A percentile compares a stretch with the other conserved stretches of the same genome.
phyloP scores from a whole-genome alignment of 1,140 invertebrate species.

The Macrobrachium rosenbergii region DNA sequence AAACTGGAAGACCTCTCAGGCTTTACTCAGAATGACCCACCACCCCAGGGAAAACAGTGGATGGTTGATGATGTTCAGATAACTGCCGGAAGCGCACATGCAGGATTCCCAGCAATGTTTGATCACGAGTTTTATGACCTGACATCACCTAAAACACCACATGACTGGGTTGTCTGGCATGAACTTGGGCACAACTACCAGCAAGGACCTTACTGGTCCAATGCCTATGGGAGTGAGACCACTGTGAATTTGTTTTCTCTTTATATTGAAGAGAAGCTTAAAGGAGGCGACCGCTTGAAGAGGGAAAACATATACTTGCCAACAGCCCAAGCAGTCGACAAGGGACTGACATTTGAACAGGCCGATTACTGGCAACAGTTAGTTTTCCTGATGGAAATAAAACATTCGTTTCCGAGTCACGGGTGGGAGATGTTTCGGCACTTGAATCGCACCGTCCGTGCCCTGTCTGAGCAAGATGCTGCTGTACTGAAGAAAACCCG shows the following conservation, averaged over 20 bases:
- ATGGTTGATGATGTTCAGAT: slow-evolving; percentile 42
- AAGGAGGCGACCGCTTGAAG: slow-evolving; percentile 20
- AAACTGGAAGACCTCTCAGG: slow-evolving; percentile 21
- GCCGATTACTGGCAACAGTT: slow-evolving; percentile 38
- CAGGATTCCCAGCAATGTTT: slow-evolving; percentile 39
- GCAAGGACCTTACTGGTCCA: slow-evolving; percentile 27
- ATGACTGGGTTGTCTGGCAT: slow-evolving; percentile 35
- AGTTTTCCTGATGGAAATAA: slow-evolving; percentile 44
- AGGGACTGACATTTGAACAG: slow-evolving; percentile 3
- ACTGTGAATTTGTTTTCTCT: slow-evolving; percentile 44
- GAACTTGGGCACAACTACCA: slow-evolving; percentile 42
- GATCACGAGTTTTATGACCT: slow-evolving; percentile 17
- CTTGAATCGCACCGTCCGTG: slow-evolving; percentile 1
- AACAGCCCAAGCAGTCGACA: slow-evolving; percentile 32
- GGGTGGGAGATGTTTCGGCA: slow-evolving; percentile 36
- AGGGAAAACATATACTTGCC: slow-evolving; percentile 10
- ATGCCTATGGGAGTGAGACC: slow-evolving; percentile 37
- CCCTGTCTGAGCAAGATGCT: slow-evolving; percentile 10
- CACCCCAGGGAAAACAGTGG: slow-evolving; percentile 41
- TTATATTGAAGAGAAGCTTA: slow-evolving; percentile 34
- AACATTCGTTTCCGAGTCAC: slow-evolving; percentile 23
- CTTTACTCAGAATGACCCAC: slow-evolving; percentile 20
- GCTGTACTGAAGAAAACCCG: not conserved
- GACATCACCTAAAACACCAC: slow-evolving; percentile 9
- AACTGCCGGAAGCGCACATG: slow-evolving; percentile 33